Evolutionary conservation across 2,113 vertebrate species (phyloP), one percentile per base, ranked within the genome.

Genomic region (Kryptolebias marmoratus): DNA sequence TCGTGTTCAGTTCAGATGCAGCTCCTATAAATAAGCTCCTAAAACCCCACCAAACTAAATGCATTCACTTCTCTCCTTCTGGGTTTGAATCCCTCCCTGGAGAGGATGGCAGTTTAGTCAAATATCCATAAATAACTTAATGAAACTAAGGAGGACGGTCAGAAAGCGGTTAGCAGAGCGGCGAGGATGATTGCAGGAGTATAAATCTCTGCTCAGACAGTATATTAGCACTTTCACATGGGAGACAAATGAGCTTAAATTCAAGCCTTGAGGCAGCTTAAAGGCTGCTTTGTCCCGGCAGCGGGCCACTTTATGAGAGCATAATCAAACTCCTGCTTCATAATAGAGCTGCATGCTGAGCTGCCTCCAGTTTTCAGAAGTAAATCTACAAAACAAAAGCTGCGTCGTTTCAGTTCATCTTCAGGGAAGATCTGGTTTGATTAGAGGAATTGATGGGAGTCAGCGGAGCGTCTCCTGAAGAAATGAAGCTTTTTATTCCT

Each of bases 281-380:
- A 74, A 71, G 62, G 64, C 68, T 61, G 71, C 68, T 80, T 32
- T 77, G 54, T 73, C 65, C 62, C 39, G 45, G 7, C 49, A 53
- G 61, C 22, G 48, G 27, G 53, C 45, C 36, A 39, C 54, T 71
- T 81, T 71, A 68, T 73, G 53, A 36, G 28, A 71, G 42, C 32
- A 71, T 76, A 85, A 80, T 85, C 77, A 83, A 79, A 81, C 66
- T 71, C 63, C 68, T 69, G 63, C 78, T 71, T 71, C 48, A 31
- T 75, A 71, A 70, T 64, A 32, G 64, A 42, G 18, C 67, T 7
- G 22, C 59, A 50, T 48, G 50, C 49, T 47, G 49, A 11, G 44
- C 11, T 16, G 47, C 31, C 47, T 44, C 16, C 22, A 45, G 31
- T 56, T 66, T 53, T 66, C 22, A 39, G 57, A 61, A 66, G 27